These are phyloP conservation scores for Heliconius congener DNA, from an alignment of 1,140 invertebrate genomes.

Conservation along the genomic window DNA sequence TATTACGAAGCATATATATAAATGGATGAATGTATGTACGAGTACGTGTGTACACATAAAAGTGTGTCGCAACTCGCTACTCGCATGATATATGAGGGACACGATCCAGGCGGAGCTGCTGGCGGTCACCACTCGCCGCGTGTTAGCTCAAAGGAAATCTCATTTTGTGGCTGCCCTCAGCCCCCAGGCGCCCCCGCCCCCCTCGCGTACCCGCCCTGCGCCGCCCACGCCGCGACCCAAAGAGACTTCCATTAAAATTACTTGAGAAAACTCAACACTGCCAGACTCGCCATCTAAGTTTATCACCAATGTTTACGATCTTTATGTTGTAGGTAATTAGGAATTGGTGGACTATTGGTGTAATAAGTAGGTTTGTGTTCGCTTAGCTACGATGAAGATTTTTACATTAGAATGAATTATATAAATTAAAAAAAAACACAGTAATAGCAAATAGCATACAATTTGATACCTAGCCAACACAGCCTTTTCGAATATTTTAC, in stretches of 20 bases:
- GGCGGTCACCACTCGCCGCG: slow-evolving; percentile 60
- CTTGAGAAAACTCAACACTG: slow-evolving; percentile 72
- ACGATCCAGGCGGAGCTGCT: slow-evolving; percentile 56
- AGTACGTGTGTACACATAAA: slow-evolving; percentile 38
- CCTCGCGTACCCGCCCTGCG: not conserved
- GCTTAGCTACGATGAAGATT: too few relatives aligned
- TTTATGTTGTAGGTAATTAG: not conserved
- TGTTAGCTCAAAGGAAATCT: slow-evolving; percentile 76
- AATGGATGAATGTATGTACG: not conserved
- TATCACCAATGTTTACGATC: not conserved
- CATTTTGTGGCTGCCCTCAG: slow-evolving; percentile 62
- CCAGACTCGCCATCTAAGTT: slow-evolving; percentile 36
- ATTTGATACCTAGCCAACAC: too few relatives aligned
- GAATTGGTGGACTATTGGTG: too few relatives aligned
- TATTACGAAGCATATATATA: not conserved
- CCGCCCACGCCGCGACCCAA: slow-evolving; percentile 39
- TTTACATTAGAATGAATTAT: too few relatives aligned
- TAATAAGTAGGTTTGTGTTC: too few relatives aligned
- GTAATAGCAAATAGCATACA: too few relatives aligned
- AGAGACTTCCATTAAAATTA: slow-evolving; percentile 75
- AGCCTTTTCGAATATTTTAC: too few relatives aligned
- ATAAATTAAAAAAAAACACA: too few relatives aligned
- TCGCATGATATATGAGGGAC: slow-evolving; percentile 65
- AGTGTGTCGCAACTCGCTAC: slow-evolving; percentile 43
- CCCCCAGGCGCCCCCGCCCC: slow-evolving; percentile 32